Evolutionary conservation across 2,888 invertebrate species (phyloP).

Genomic region (Cheilosia grossa): DNA sequence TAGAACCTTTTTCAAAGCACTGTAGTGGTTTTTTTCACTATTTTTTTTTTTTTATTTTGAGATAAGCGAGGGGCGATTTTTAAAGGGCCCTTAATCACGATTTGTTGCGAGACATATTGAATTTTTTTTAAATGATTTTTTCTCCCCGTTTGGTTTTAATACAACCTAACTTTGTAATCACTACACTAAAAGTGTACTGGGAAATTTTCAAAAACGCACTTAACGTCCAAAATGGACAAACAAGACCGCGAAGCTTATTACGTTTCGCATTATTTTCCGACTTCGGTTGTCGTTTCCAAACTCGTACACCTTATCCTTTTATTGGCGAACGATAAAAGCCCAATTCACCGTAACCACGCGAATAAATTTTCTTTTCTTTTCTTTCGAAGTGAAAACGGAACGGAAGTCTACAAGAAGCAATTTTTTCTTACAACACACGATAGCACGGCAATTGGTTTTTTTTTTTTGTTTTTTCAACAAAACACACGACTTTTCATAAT

Average conservation of each 20-base stretch:
- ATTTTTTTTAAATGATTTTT: no score
- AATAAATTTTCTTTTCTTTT: conserved; percentile 15
- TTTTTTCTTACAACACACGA: background rate
- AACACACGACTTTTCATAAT: conserved; percentile 14
- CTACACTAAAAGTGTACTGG: no score
- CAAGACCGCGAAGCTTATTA: background rate
- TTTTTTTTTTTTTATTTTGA: background rate
- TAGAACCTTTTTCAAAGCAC: background rate
- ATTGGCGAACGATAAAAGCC: background rate
- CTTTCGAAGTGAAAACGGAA: conserved; percentile 42
- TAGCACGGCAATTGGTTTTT: background rate
- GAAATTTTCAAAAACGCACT: no score
- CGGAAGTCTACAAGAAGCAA: conserved; percentile 29
- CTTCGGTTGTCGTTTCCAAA: background rate
- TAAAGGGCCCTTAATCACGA: background rate
- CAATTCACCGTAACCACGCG: background rate
- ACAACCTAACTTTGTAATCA: no score
- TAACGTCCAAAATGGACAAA: no score
- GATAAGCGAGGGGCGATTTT: background rate
- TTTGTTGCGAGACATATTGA: background rate
- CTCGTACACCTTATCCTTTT: background rate
- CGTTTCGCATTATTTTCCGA: no score
- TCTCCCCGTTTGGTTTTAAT: no score
- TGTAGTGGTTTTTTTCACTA: background rate
- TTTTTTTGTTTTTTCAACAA: background rate